Evolutionary conservation across 2,888 invertebrate species (phyloP), one percentile per base, ranked within the genome.

Genomic region (Cactoblastis cactorum): DNA sequence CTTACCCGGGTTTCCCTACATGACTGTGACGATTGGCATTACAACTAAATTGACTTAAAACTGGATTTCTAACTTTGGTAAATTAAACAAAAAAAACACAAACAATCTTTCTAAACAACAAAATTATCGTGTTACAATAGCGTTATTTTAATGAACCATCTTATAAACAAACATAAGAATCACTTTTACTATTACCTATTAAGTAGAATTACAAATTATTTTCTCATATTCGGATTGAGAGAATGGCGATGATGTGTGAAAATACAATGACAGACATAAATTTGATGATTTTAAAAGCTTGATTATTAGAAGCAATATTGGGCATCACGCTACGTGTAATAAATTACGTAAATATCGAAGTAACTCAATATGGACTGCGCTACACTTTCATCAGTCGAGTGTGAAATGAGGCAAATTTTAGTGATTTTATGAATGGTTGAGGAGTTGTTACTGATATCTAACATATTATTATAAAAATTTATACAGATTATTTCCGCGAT

Each of bases 1-100:
- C n/a, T n/a, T n/a, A n/a, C n/a, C n/a, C n/a, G n/a, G n/a, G 61
- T 49, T 55, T 48, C 53, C 53, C 52, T 52, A 52, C 62, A 57
- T 57, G 51, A 57, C 45, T 38, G 39, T 43, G 52, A 58, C 57
- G 43, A 57, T 50, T 53, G 55, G 49, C 51, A 50, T 56, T 55
- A 57, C 55, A 34, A 48, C 49, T 39, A 24, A 47, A 35, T 35
- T 49, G 45, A 53, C 48, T 28, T 19, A 15, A 45, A 53, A 48
- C 15, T 33, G 14, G 41, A 49, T 53, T 55, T 52, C 52, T 49
- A 28, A 37, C 33, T 45, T 9, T 50, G 50, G 50, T 45, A 37
- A 46, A 50, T 51, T 45, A 24, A 39, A 33, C 22, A 37, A n/a
- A 45, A 28, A 39, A 18, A 28, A 9, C 18, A 24, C 18, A 12